Evolutionary conservation across 1,140 invertebrate species (phyloP), one percentile per base, ranked within the genome.

Genomic region (Lysiphlebus fabarum): DNA sequence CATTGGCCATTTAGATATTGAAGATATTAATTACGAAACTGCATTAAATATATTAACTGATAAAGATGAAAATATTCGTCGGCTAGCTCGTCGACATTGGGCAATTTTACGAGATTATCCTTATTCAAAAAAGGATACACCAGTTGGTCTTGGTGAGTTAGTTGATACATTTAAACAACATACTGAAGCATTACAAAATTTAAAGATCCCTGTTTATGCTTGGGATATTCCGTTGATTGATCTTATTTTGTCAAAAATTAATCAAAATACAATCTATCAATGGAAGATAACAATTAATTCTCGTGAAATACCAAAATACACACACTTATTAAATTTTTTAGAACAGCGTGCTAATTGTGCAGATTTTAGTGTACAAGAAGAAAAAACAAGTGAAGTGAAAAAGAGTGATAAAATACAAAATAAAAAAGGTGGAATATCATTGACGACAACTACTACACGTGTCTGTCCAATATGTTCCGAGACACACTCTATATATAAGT

Each of bases 81-180:
- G 38, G 6, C 7, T 42, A 6, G 9, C 17, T 10, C 33, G 51
- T 11, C 63, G 63, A n/a, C 64, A 73, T 59, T 59, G 41, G 50
- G 6, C 38, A 36, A 45, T 53, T 17, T 37, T 59, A n/a, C 12
- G 48, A 7, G 50, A 54, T 3, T 45, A 45, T 47, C 51, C 58
- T 17, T 9, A n/a, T 7, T 40, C 54, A 12, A 40, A 53, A 14
- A 59, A 53, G 34, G 58, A 59, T 38, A 53, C 58, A 4, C 43
- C 58, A 12, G 12, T 12, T 7, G 58, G 50, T 6, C 14, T 59
- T 11, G 37, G 11, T 37, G 10, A 53, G 0, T n/a, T 59, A 11
- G 49, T 59, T 10, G 58, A 53, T 41, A 59, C 49, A 1, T 26
- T 59, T 17, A 12, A 48, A 9, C 34, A 45, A 38, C 58, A 59